Evolutionary conservation across 2,888 invertebrate species (phyloP).

Genomic region (Lottia gigantea): DNA sequence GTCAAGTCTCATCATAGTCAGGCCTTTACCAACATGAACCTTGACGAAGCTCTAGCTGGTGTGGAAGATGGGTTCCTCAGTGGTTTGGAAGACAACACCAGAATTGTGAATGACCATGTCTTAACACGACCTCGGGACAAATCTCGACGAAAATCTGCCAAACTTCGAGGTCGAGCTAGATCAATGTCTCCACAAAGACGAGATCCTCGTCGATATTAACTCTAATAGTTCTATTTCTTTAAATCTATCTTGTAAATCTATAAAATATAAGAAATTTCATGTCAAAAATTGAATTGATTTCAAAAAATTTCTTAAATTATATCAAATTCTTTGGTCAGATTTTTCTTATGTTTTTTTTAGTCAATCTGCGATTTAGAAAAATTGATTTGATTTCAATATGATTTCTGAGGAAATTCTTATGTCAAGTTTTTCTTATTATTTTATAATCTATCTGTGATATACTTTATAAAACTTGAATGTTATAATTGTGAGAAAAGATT

Average conservation of each 20-base stretch:
- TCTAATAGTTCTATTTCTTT: background rate
- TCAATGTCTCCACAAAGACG: constrained; percentile 59
- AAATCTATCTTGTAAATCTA: constrained; percentile 21
- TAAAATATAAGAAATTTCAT: constrained; percentile 23
- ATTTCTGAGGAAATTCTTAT: no score
- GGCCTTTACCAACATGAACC: constrained; percentile 56
- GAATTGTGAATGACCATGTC: constrained; percentile 37
- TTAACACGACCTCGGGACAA: constrained; percentile 44
- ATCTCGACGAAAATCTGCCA: constrained; percentile 42
- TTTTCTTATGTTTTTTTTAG: no score
- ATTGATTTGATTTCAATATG: no score
- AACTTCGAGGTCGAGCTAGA: constrained; percentile 43
- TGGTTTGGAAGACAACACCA: constrained; percentile 25
- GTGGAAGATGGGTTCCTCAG: constrained; percentile 61
- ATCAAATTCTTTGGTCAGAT: no score
- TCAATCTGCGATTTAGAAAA: no score
- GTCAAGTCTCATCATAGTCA: constrained; percentile 66
- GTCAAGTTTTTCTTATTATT: no score
- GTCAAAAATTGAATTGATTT: no score
- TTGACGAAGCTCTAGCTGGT: constrained; percentile 62
- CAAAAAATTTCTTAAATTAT: no score
- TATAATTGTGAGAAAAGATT: no score
- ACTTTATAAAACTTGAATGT: no score
- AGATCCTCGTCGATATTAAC: constrained; percentile 59
- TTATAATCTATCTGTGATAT: no score